Evolutionary conservation across 2,888 invertebrate genomes (phyloP).

Genomic region (Mesochorus sp.): DNA sequence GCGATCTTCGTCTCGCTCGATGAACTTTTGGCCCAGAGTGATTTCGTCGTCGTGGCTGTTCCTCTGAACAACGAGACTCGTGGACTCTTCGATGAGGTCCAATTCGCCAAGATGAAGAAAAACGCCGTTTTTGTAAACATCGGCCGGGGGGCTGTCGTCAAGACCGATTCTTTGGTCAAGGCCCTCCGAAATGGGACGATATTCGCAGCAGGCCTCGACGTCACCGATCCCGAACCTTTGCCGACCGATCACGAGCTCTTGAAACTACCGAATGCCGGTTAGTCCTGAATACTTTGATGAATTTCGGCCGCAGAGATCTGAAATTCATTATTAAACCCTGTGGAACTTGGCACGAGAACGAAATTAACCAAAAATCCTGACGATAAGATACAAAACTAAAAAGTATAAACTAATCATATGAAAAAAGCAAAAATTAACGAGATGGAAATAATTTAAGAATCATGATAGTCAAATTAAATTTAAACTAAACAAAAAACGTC

Average conservation of each 20-base stretch:
- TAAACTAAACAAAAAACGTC: neutral
- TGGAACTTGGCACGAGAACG: no score
- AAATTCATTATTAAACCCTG: no score
- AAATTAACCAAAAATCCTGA: no score
- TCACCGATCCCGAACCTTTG: constrained; percentile 95
- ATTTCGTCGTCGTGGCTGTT: constrained; percentile 88
- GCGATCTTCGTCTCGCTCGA: constrained; percentile 87
- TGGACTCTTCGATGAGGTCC: constrained; percentile 87
- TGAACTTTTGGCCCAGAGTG: constrained; percentile 87
- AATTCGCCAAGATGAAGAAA: constrained; percentile 90
- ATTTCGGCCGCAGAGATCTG: neutral
- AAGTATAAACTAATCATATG: no score
- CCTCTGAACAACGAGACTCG: constrained; percentile 88
- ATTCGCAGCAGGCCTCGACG: constrained; percentile 95
- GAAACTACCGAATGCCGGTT: constrained; percentile 91
- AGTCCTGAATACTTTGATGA: no score
- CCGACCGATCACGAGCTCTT: constrained; percentile 91
- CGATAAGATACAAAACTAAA: no score
- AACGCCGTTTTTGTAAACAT: constrained; percentile 90
- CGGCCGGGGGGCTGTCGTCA: constrained; percentile 89
- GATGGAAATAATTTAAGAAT: no score
- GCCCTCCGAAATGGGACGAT: constrained; percentile 90
- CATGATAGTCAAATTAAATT: no score
- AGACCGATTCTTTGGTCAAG: constrained; percentile 91
- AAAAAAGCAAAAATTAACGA: no score